Conservation (phyloP, 2,113 vertebrate species). For the Brachyhypopomus gauderio region DNA sequence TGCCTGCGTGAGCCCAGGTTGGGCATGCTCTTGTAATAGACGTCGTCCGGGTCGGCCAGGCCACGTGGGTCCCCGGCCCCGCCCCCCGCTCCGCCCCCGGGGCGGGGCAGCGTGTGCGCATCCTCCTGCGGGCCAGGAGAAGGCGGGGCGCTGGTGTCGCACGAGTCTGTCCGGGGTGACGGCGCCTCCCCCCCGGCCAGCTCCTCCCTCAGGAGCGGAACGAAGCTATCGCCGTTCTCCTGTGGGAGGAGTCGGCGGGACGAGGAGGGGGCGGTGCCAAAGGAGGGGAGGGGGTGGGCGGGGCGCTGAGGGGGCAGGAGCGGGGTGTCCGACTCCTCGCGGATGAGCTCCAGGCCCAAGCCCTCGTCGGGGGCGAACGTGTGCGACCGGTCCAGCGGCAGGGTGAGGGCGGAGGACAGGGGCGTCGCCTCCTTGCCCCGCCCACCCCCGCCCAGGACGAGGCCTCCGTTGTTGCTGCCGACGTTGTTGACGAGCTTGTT, state of each 20-base stretch:
- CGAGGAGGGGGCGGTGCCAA: slow-evolving; percentile 77
- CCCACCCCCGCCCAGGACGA: slow-evolving; percentile 45
- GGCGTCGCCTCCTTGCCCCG: slow-evolving; percentile 40
- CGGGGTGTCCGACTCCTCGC: slow-evolving; percentile 89
- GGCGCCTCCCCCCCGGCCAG: slow-evolving; percentile 88
- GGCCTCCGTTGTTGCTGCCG: slow-evolving; percentile 63
- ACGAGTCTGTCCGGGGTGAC: slow-evolving; percentile 90
- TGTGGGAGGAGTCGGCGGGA: slow-evolving; percentile 86
- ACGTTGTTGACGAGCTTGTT: slow-evolving; percentile 94
- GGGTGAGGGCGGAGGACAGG: slow-evolving; percentile 31
- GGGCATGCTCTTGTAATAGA: slow-evolving; percentile 99
- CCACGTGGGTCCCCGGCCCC: slow-evolving; percentile 62
- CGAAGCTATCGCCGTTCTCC: slow-evolving; percentile 97
- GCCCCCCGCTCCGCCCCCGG: slow-evolving; percentile 59
- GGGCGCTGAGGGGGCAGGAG: slow-evolving; percentile 83
- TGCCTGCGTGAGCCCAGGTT: slow-evolving; percentile 94
- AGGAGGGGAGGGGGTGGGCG: slow-evolving; percentile 70
- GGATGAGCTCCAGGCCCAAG: slow-evolving; percentile 89
- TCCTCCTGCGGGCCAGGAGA: slow-evolving; percentile 72
- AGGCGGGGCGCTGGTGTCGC: slow-evolving; percentile 59
- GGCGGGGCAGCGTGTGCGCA: slow-evolving; percentile 59
- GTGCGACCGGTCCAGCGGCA: slow-evolving; percentile 65
- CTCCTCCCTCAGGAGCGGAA: slow-evolving; percentile 91
- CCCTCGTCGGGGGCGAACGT: slow-evolving; percentile 73
- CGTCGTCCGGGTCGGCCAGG: slow-evolving; percentile 78